Evolutionary conservation across 2,888 invertebrate species (phyloP).

Genomic region (Lymantria dispar): DNA sequence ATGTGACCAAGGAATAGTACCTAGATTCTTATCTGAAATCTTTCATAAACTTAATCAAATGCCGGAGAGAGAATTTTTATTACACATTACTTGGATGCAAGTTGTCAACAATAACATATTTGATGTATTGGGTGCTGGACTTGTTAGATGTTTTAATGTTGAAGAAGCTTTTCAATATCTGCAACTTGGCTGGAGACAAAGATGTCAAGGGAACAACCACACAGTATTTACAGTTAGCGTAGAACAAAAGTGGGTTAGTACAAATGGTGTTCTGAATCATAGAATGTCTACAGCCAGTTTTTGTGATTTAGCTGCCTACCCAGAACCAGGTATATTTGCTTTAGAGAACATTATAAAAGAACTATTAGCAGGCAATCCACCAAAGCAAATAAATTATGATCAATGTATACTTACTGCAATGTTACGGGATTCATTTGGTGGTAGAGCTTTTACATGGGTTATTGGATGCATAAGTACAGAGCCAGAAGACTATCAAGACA

Average conservation of each 20-base stretch:
- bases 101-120: conserved; percentile 85
- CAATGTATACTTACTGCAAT: conserved; percentile 87
- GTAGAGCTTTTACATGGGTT: conserved; percentile 87
- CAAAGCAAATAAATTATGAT: conserved; percentile 81
- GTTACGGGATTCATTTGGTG: conserved; percentile 88
- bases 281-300: conserved; percentile 89
- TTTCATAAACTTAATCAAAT: conserved; percentile 85
- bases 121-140: conserved; percentile 81
- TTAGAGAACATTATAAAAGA: conserved; percentile 85
- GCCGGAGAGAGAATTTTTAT: conserved; percentile 84
- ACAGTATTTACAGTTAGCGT: conserved; percentile 88
- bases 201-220: conserved; percentile 83
- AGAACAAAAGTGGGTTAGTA: conserved; percentile 88
- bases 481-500: conserved; percentile 86
- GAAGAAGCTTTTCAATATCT: conserved; percentile 87
- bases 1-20: conserved; percentile 87
- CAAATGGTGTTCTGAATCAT: conserved; percentile 86
- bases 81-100: conserved; percentile 89
- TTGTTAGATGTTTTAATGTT: conserved; percentile 84
- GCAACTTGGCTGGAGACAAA: conserved; percentile 84
- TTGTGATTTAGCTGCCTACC: conserved; percentile 84
- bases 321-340: conserved; percentile 85
- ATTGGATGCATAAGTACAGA: conserved; percentile 88
- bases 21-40: conserved; percentile 87
- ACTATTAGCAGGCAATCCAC: conserved; percentile 78